Evolutionary conservation across 2,113 vertebrate genomes (phyloP).

Genomic region (Sakesphorus luctuosus): DNA sequence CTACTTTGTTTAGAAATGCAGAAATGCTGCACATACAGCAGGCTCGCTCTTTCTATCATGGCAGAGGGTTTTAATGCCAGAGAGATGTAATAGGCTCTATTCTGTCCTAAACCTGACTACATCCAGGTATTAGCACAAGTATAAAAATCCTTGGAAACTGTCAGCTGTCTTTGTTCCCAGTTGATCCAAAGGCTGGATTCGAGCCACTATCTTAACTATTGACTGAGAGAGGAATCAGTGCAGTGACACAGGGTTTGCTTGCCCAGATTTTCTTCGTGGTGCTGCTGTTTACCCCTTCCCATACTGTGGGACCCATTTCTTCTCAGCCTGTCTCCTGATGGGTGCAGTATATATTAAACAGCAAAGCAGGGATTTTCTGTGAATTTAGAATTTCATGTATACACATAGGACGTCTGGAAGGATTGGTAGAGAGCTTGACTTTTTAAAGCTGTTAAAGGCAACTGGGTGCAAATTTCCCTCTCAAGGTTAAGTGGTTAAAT

Average conservation of each 20-base stretch:
- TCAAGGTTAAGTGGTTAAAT: neutral
- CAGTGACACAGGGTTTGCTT: neutral
- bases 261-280: neutral
- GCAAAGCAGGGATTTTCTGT: neutral
- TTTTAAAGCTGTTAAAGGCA: neutral
- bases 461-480: neutral
- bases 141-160: neutral
- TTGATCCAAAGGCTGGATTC: neutral
- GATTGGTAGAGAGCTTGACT: neutral
- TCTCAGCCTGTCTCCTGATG: neutral
- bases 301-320: neutral
- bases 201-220: neutral
- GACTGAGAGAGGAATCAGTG: neutral
- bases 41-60: neutral
- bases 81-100: neutral
- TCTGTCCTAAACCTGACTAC: neutral
- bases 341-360: neutral
- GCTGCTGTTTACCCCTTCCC: neutral
- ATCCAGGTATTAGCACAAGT: neutral
- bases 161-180: neutral
- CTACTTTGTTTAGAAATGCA: neutral
- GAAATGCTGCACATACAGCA: neutral
- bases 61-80: neutral
- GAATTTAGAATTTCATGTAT: neutral
- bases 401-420: neutral